Percentiles rank a stretch among this genome's conserved stretches.
phyloP scores from a whole-genome alignment of 2,113 vertebrate species.

The Sceloporus tristichus region DNA sequence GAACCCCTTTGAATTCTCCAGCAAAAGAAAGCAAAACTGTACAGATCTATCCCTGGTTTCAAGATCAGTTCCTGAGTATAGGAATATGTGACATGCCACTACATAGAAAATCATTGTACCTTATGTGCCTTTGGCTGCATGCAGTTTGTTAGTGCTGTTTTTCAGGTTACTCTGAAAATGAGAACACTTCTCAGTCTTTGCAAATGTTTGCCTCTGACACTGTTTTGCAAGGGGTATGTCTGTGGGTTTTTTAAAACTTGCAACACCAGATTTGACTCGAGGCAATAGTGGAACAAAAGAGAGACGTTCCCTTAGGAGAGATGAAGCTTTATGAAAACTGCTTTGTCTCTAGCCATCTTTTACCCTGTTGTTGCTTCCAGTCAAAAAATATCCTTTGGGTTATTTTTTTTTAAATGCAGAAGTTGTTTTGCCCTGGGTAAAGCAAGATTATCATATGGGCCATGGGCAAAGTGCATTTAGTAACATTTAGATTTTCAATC shows the following conservation, averaged over 20 bases:
- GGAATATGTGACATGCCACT: background rate
- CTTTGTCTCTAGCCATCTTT: background rate
- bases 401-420: background rate
- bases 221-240: background rate
- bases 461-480: background rate
- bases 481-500: background rate
- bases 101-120: background rate
- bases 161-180: background rate
- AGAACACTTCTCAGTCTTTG: background rate
- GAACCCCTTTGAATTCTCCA: background rate
- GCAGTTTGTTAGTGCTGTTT: background rate
- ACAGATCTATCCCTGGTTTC: slow-evolving; percentile 34
- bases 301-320: background rate
- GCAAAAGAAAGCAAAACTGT: background rate
- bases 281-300: background rate
- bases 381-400: background rate
- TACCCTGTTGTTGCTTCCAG: background rate
- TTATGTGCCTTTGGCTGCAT: too few relatives aligned
- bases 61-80: background rate
- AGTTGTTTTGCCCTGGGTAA: background rate
- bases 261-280: background rate
- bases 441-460: background rate
- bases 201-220: background rate
- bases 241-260: background rate
- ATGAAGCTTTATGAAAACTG: background rate